Percentiles rank a stretch among this genome's conserved stretches.
phyloP scores from a whole-genome alignment of 2,888 invertebrate species.

The Lasius platythorax region DNA sequence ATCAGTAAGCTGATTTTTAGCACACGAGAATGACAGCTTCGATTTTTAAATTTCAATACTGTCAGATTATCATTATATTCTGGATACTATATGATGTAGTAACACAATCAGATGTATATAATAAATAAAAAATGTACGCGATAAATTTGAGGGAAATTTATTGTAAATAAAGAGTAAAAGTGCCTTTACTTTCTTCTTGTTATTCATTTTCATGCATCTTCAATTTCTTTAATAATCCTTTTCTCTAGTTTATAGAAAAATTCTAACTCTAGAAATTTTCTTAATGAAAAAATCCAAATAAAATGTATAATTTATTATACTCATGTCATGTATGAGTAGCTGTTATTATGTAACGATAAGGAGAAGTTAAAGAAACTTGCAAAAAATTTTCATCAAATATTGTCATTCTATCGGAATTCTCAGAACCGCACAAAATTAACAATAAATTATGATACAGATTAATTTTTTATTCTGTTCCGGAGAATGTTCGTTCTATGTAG shows the following conservation, averaged over 20 bases:
- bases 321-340: not conserved
- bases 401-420: not conserved
- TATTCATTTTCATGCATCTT: not conserved
- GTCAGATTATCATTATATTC: not conserved
- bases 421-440: not conserved
- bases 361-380: not conserved
- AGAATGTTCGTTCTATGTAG: not conserved
- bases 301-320: not conserved
- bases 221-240: not conserved
- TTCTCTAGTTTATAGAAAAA: not conserved
- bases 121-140: not conserved
- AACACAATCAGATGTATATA: not conserved
- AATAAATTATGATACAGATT: not conserved
- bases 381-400: not conserved
- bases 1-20: not conserved
- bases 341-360: not conserved
- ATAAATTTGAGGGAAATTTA: conserved; percentile 16
- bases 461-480: not conserved
- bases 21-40: not conserved
- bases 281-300: conserved; percentile 3
- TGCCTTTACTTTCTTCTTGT: not conserved
- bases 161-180: not conserved
- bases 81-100: not conserved
- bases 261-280: not conserved
- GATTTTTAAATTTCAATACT: not conserved